Base-by-base conservation (phyloP, 2,113 vertebrate genomes). In the Ageneiosus marmoratus region DNA sequence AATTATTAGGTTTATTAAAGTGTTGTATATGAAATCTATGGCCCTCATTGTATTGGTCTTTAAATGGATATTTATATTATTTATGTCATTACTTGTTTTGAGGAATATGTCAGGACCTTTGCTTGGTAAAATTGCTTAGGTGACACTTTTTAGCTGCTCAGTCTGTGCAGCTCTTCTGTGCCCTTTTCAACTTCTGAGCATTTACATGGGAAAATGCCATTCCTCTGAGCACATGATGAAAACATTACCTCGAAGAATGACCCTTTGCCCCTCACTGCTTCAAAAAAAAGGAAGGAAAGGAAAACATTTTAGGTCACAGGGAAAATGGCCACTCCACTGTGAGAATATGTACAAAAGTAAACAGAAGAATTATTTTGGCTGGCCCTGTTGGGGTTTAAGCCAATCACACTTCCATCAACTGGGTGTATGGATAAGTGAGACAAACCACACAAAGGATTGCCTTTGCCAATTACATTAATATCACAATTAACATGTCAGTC, bases 341-440 rank as follows among this genome's bases (percentile, higher is more conserved):
- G 94, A 95, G 94, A 95, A 94, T 94, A 92, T 93, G 92, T 91
- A 91, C 95, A 92, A 96, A 96, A 96, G 95, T 96, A 96, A 95
- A 96, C 94, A 95, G 84, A 93, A 91, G 92, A 95, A 95, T 95
- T 95, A 95, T 96, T 95, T 78, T 93, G 93, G 90, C 88, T 69
- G 32, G 55, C 55, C 44, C 55, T 62, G 34, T 44, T 65, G 41
- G 46, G 60, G 58, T 50, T 67, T 79, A 9, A 46, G 41, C 55
- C 53, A 56, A 37, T 41, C 32, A 63, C 51, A 44, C 58, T 75
- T 75, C 20, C 29, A 12, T 56, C 5, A 20, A 56, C 34, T 29
- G n/a, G 65, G 32, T 53, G 11, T 41, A 70, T 81, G 65, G 67
- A 73, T 60, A 72, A 29, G 67, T 46, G 15, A 46, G 48, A 79